phyloP scores from a whole-genome alignment of 2,113 vertebrate genomes.

The Channa maculata region DNA sequence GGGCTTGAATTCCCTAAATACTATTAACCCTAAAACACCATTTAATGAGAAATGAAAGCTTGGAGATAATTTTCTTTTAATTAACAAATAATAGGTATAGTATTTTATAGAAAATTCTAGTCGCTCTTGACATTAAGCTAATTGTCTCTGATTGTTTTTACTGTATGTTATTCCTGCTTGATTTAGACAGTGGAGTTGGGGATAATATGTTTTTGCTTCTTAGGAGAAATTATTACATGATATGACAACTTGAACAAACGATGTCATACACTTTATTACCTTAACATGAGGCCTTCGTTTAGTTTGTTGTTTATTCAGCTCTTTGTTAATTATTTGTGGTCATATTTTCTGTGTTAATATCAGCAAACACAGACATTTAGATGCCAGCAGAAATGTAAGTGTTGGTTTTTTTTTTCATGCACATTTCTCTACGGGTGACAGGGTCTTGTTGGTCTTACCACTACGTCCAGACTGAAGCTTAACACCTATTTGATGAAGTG shows the following conservation, averaged over 20 bases:
- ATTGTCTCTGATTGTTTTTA: background rate
- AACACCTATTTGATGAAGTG: too few species aligned
- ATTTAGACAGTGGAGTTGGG: too few species aligned
- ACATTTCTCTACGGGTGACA: too few species aligned
- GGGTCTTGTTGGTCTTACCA: too few species aligned
- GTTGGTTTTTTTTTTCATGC: too few species aligned
- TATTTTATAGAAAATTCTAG: background rate
- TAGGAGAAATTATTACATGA: too few species aligned
- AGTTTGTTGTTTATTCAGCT: conserved; percentile 11
- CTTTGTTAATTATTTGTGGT: background rate
- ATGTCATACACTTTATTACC: conserved; percentile 2
- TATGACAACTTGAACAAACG: conserved; percentile 1
- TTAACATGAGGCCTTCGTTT: conserved; percentile 11
- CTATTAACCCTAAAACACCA: conserved; percentile 2
- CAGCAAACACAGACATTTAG: background rate
- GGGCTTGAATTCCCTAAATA: conserved; percentile 10
- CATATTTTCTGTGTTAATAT: conserved; percentile 12
- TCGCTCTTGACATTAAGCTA: background rate
- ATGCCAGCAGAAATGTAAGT: background rate
- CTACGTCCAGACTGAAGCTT: too few species aligned
- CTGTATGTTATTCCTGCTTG: background rate
- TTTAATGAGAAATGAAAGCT: background rate
- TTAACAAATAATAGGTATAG: background rate
- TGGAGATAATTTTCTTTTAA: conserved; percentile 8
- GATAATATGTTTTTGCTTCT: too few species aligned